A percentile compares a stretch with the other conserved stretches of the same genome.
These are phyloP conservation scores for Anomalospiza imberbis DNA, from an alignment of 2,797 vertebrate genomes.

Conservation along the genomic window DNA sequence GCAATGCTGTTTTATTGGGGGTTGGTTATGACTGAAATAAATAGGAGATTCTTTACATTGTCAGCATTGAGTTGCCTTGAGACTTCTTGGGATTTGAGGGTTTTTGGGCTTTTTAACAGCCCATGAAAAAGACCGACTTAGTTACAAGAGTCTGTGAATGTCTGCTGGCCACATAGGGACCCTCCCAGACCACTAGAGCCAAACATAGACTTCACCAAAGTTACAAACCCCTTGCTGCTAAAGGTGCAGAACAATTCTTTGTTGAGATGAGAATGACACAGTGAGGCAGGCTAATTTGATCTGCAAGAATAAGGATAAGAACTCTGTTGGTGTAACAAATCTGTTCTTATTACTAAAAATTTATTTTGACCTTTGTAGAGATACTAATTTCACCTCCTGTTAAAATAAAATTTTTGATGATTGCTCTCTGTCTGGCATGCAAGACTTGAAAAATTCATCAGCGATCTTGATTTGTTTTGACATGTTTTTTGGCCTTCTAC, in stretches of 20 bases:
- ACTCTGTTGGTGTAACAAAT: background rate
- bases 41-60: background rate
- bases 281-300: background rate
- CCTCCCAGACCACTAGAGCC: background rate
- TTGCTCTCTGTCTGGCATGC: background rate
- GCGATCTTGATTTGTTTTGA: background rate
- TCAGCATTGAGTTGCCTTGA: background rate
- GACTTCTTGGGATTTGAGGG: background rate
- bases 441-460: background rate
- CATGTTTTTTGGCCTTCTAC: background rate
- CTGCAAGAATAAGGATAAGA: background rate
- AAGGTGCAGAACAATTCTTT: background rate
- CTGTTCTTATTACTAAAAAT: background rate
- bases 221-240: background rate
- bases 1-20: background rate
- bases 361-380: constrained; percentile 21
- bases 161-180: background rate
- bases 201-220: background rate
- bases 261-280: background rate
- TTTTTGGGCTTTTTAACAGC: background rate
- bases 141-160: background rate
- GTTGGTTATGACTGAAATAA: background rate
- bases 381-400: background rate
- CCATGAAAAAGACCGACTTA: background rate
- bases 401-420: background rate